Percentiles rank a stretch among this genome's conserved stretches.
Conservation (phyloP, 2,797 vertebrate genomes). For the Scomberomorus guttatus region DNA sequence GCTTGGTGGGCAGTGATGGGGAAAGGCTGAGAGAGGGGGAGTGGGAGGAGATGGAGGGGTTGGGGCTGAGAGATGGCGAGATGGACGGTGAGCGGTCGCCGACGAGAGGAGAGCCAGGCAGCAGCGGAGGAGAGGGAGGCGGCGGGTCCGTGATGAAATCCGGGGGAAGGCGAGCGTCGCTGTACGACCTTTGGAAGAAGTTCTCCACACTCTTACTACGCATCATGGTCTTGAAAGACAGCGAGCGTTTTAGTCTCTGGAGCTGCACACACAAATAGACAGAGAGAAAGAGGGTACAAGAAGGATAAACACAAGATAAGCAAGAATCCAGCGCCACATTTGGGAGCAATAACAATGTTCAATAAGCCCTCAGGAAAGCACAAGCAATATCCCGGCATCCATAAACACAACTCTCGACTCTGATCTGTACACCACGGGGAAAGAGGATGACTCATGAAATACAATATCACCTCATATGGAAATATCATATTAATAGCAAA, state of each 20-base stretch:
- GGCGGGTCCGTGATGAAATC: constrained; percentile 89
- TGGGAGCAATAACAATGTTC: constrained; percentile 65
- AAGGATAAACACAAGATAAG: constrained; percentile 62
- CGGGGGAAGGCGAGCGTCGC: constrained; percentile 87
- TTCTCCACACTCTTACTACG: constrained; percentile 95
- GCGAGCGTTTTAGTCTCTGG: constrained; percentile 90
- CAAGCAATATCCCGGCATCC: constrained; percentile 66
- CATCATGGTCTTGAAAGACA: constrained; percentile 93
- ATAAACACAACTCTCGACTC: constrained; percentile 59
- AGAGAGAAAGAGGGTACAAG: constrained; percentile 31
- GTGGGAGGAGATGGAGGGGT: constrained; percentile 74
- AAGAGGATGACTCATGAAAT: constrained; percentile 63
- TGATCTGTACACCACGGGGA: constrained; percentile 27
- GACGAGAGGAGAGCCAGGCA: constrained; percentile 79
- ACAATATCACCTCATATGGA: constrained; percentile 64
- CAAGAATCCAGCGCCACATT: constrained; percentile 30
- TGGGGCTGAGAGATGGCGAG: constrained; percentile 82
- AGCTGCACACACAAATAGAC: constrained; percentile 80
- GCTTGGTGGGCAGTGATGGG: constrained; percentile 78
- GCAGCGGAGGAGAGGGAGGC: constrained; percentile 80
- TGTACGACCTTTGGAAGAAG: constrained; percentile 92
- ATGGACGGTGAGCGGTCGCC: constrained; percentile 79
- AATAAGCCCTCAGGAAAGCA: constrained; percentile 52
- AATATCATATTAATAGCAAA: constrained; percentile 42
- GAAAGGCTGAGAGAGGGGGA: constrained; percentile 82